phyloP scores from a whole-genome alignment of 2,797 vertebrate species.

The Cuculus canorus region DNA sequence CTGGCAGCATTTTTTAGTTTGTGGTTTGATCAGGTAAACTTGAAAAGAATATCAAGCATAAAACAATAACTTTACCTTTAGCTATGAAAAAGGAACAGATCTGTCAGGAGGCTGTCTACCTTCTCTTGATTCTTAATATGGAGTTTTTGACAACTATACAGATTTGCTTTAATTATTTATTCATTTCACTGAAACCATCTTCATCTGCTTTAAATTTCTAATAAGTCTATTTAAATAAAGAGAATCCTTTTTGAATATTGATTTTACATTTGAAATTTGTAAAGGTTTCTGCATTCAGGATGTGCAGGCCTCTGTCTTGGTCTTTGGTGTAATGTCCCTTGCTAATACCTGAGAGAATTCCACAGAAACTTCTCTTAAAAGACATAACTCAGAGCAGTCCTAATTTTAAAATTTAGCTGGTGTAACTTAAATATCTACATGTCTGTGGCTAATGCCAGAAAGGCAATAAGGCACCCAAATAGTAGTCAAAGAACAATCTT shows the following conservation, averaged over 20 bases:
- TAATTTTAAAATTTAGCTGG: not conserved
- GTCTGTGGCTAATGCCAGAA: not conserved
- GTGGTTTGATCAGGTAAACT: constrained; percentile 79
- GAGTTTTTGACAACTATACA: constrained; percentile 79
- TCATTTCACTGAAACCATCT: constrained; percentile 79
- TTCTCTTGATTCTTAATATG: constrained; percentile 76
- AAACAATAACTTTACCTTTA: constrained; percentile 70
- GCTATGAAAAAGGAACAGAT: constrained; percentile 69
- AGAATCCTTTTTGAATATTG: constrained; percentile 74
- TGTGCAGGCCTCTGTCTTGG: not conserved
- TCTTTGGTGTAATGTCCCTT: not conserved
- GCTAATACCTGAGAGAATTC: not conserved
- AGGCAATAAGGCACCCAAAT: not conserved
- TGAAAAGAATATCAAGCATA: constrained; percentile 76
- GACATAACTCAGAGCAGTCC: not conserved
- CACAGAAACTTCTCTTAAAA: not conserved
- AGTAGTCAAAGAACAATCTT: not conserved
- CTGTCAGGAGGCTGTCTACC: constrained; percentile 77
- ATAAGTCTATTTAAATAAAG: constrained; percentile 82
- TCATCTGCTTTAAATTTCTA: constrained; percentile 82
- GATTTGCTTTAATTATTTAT: constrained; percentile 85
- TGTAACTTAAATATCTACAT: not conserved
- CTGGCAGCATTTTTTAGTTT: constrained; percentile 71
- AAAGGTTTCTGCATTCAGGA: constrained; percentile 52
- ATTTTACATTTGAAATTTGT: constrained; percentile 73